Conservation (phyloP, 2,888 invertebrate species). For the Nemotelus pantherinus region DNA sequence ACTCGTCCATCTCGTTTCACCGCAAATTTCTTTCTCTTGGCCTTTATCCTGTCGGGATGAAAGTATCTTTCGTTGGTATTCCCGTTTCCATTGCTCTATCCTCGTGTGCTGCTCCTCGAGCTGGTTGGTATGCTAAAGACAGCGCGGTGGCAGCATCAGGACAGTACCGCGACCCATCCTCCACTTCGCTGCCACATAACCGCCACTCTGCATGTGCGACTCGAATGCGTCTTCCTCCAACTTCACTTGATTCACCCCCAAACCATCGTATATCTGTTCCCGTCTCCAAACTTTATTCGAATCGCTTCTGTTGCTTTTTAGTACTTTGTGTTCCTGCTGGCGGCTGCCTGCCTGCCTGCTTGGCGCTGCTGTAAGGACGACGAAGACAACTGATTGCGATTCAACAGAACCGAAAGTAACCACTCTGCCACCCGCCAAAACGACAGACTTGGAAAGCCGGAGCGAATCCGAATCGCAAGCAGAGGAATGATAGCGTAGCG, state of each 20-base stretch:
- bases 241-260: conserved; percentile 11
- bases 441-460: neutral
- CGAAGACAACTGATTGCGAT: conserved; percentile 20
- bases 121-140: conserved; percentile 49
- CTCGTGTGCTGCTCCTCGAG: conserved; percentile 2
- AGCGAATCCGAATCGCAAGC: too few species aligned
- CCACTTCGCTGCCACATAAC: too few species aligned
- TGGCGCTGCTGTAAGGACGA: conserved; percentile 35
- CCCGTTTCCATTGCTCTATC: neutral
- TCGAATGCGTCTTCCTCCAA: conserved; percentile 42
- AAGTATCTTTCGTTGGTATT: conserved; percentile 18
- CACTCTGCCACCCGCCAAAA: conserved; percentile 38
- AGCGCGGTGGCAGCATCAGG: conserved; percentile 33
- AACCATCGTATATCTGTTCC: neutral
- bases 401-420: neutral
- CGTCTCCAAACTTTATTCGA: conserved; percentile 27
- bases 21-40: conserved; percentile 47
- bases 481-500: conserved; percentile 3
- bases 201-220: conserved; percentile 11
- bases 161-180: conserved; percentile 10
- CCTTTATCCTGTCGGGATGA: conserved; percentile 25
- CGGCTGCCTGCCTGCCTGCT: neutral
- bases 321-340: conserved; percentile 46
- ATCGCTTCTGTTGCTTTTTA: conserved; percentile 48
- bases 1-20: conserved; percentile 49